Conservation (phyloP, 2,797 vertebrate species). For the Thamnophis elegans region DNA sequence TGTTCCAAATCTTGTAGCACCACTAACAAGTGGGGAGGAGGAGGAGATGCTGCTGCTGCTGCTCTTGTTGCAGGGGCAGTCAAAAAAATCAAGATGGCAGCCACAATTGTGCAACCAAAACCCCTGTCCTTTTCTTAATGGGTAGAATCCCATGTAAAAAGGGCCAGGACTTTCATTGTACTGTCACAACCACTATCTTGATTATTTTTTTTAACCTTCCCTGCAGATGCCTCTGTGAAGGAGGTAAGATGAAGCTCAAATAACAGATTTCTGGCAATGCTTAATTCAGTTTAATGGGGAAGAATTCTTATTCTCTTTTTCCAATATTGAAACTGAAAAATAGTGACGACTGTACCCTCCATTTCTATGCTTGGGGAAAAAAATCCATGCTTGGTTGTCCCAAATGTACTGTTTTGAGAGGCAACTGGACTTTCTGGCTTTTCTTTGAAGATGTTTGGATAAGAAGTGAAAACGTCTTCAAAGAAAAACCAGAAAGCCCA, state of each 20-base stretch:
- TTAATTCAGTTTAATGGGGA: neutral
- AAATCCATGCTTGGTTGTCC: neutral
- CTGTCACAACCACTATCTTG: neutral
- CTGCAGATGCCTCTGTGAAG: neutral
- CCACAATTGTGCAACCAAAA: neutral
- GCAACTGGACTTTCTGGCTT: no score
- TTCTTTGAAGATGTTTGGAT: no score
- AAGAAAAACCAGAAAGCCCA: no score
- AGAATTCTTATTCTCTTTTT: neutral
- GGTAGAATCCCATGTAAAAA: neutral
- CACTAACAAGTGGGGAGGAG: neutral
- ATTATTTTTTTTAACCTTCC: neutral
- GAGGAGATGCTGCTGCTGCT: neutral
- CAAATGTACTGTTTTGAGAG: no score
- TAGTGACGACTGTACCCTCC: neutral
- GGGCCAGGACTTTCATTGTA: neutral
- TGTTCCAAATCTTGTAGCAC: conserved; percentile 29
- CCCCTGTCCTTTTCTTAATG: neutral
- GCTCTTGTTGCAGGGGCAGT: neutral
- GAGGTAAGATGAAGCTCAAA: conserved; percentile 6
- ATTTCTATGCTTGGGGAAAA: neutral
- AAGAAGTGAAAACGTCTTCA: no score
- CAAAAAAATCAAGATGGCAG: neutral
- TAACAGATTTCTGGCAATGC: neutral
- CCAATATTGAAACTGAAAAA: neutral